Percentiles rank a stretch among this genome's conserved stretches.
phyloP scores from a whole-genome alignment of 1,140 invertebrate species.

The Planococcus citri region DNA sequence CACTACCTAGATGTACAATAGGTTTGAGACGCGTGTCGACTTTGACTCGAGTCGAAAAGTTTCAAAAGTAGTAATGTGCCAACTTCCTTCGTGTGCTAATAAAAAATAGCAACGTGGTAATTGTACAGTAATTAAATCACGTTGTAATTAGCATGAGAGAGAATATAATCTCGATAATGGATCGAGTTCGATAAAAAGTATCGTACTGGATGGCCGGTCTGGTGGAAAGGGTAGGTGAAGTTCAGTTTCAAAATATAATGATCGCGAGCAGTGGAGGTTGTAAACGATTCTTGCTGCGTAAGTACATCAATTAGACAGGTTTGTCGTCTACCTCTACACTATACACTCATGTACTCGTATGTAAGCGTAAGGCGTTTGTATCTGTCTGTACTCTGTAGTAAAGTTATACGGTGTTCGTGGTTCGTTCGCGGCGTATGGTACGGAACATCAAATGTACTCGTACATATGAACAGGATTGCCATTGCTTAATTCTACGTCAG shows the following conservation, averaged over 20 bases:
- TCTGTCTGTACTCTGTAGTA: too few relatives aligned
- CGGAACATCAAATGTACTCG: constrained; percentile 6
- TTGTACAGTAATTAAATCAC: background rate
- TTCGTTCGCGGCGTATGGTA: background rate
- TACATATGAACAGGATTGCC: constrained; percentile 6
- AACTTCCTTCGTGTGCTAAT: background rate
- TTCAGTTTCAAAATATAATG: background rate
- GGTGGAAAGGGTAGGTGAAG: constrained; percentile 1
- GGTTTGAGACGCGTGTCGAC: background rate
- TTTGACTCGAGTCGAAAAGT: background rate
- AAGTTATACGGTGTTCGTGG: background rate
- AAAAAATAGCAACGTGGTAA: background rate
- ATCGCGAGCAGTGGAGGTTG: background rate
- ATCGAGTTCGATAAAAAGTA: background rate
- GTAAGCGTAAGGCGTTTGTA: background rate
- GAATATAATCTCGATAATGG: background rate
- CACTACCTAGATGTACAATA: too few relatives aligned
- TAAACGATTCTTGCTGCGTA: background rate
- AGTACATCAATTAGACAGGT: constrained; percentile 6
- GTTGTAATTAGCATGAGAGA: background rate
- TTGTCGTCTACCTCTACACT: too few relatives aligned
- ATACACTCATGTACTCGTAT: too few relatives aligned
- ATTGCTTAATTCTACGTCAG: background rate
- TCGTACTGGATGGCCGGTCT: too few relatives aligned
- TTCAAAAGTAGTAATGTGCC: background rate